Conservation (phyloP, 2,888 invertebrate genomes). For the Dysmachus trigonus region DNA sequence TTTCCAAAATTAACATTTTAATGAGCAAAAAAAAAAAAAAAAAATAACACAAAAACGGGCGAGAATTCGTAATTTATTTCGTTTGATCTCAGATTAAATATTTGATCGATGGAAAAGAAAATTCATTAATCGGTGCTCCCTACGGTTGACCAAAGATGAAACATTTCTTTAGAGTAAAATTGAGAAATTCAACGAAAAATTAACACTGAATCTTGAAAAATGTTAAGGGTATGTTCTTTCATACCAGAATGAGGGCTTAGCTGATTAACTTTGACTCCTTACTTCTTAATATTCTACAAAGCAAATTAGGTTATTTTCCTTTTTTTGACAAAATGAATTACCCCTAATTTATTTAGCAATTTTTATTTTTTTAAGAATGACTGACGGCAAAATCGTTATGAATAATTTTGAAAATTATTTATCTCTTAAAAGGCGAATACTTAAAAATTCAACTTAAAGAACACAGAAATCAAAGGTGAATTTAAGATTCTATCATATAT, state of each 20-base stretch:
- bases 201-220: neutral
- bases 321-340: neutral
- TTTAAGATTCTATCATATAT: too few species aligned
- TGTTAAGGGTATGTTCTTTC: neutral
- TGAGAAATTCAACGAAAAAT: neutral
- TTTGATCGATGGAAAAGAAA: slow-evolving; percentile 12
- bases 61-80: slow-evolving; percentile 26
- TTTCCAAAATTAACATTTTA: slow-evolving; percentile 34
- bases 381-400: too few species aligned
- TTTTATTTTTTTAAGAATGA: neutral
- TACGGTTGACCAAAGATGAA: neutral
- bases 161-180: neutral
- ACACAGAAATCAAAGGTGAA: too few species aligned
- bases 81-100: slow-evolving; percentile 33
- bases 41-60: too few species aligned
- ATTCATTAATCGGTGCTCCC: slow-evolving; percentile 5
- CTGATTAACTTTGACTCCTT: neutral
- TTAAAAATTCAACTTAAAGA: too few species aligned
- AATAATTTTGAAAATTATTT: too few species aligned
- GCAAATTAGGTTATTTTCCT: neutral
- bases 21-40: slow-evolving; percentile 22
- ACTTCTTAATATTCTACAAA: neutral
- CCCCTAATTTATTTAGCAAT: neutral
- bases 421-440: too few species aligned
- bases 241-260: neutral